Conservation (phyloP, 2,113 vertebrate species). For the Lasiurus cinereus region DNA sequence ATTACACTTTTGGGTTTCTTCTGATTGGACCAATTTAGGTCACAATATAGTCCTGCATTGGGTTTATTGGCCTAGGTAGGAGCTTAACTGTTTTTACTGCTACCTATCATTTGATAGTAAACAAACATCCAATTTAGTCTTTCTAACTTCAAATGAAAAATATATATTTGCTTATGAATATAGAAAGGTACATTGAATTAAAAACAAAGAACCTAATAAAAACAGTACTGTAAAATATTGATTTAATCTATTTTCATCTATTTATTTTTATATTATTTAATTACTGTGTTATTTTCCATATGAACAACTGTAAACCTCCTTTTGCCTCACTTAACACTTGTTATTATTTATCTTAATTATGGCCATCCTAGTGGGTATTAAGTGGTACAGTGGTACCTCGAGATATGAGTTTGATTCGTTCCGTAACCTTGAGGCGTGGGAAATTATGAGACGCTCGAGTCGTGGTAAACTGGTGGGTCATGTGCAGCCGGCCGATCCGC, state of each 20-base stretch:
- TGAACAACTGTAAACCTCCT: no score
- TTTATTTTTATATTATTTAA: no score
- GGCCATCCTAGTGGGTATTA: no score
- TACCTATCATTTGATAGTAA: slow-evolving; percentile 39
- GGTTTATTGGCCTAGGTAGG: background rate
- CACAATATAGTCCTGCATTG: background rate
- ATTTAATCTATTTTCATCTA: slow-evolving; percentile 6
- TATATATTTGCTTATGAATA: background rate
- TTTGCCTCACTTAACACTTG: no score
- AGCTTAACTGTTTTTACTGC: background rate
- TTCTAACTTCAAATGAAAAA: slow-evolving; percentile 23
- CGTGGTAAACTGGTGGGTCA: no score
- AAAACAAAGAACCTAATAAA: slow-evolving; percentile 24
- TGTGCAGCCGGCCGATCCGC: no score
- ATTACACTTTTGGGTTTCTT: slow-evolving; percentile 13
- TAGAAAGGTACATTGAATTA: background rate
- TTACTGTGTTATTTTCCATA: no score
- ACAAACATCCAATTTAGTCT: background rate
- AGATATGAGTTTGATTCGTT: no score
- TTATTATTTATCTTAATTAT: no score
- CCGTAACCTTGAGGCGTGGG: no score
- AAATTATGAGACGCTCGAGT: no score
- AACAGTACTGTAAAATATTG: background rate
- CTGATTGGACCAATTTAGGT: background rate
- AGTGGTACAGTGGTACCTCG: no score